Evolutionary conservation across 2,888 invertebrate genomes (phyloP), one percentile per base, ranked within the genome.

Genomic region (Tipula vernalis): DNA sequence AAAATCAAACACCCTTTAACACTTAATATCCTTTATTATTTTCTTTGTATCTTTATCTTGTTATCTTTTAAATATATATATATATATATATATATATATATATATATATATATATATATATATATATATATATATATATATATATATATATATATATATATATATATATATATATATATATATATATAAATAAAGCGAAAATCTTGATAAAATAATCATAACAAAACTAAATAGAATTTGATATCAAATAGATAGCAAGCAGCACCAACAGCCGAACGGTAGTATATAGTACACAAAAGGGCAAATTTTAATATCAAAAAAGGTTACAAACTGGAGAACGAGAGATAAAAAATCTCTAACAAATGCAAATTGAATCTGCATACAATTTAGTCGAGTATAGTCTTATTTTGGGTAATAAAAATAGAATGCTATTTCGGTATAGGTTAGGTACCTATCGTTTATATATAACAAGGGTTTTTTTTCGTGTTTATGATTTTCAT

Each of bases 21-120:
- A 71, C 71, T 71, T 71, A 71, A 71, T 71, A 71, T 71, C 71
- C 71, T 71, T 71, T 71, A 71, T 71, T 71, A 71, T 71, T 71
- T 71, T 71, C 71, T 71, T 71, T 71, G 71, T 71, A 28, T 71
- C 71, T 28, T 28, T 71, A 71, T 71, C 71, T n/a, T 28, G 71
- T 71, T 71, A 71, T 71, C 71, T 71, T 71, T 6, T 57, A 57
- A 5, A 71, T 71, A 10, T 28, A 28, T 71, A 71, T 28, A 18
- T 28, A 28, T 71, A 28, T 10, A 28, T 10, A 28, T 71, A 71
- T 8, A 71, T 18, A 28, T 71, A 71, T 28, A 18, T 51, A 71
- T 18, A 28, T 71, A 71, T 28, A 18, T 51, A 71, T 71, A 10
- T 28, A 28, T 71, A 71, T 28, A 18, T 28, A 28, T 71, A 28